phyloP scores from a whole-genome alignment of 2,797 vertebrate species.

The Tenualosa thibaudeaui region DNA sequence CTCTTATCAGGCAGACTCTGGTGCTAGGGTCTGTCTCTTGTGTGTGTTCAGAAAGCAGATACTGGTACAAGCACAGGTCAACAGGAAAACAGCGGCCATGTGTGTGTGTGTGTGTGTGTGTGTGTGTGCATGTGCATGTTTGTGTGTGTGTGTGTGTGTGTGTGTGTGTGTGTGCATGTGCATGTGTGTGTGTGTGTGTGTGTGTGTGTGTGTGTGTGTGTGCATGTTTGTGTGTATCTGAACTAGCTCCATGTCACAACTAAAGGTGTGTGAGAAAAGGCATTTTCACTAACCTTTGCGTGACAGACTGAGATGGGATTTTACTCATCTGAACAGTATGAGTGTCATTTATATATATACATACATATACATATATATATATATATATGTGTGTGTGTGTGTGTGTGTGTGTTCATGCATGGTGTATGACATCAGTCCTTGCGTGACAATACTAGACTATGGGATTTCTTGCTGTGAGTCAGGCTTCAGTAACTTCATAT shows the following conservation, averaged over 20 bases:
- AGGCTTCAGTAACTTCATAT: not conserved
- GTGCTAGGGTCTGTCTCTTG: not conserved
- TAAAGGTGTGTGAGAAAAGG: not conserved
- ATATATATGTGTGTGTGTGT: not conserved
- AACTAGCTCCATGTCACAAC: not conserved
- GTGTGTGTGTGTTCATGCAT: not conserved
- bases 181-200: not conserved
- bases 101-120: not conserved
- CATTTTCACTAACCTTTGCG: not conserved
- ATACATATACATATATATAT: not conserved
- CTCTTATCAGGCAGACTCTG: not conserved
- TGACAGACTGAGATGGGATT: not conserved
- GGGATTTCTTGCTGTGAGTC: slow-evolving; percentile 12
- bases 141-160: slow-evolving; percentile 16
- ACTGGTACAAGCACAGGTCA: not conserved
- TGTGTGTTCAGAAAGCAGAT: slow-evolving; percentile 30
- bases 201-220: slow-evolving; percentile 30
- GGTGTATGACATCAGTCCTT: not conserved
- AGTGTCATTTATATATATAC: not conserved
- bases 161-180: not conserved
- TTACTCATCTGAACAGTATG: not conserved
- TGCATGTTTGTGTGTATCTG: slow-evolving; percentile 27
- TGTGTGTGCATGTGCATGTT: slow-evolving; percentile 1
- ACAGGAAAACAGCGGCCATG: too few relatives aligned
- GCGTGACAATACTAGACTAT: slow-evolving; percentile 8